Base-by-base conservation (phyloP, 2,888 invertebrate genomes). In the Noctuana brunneofusca region DNA sequence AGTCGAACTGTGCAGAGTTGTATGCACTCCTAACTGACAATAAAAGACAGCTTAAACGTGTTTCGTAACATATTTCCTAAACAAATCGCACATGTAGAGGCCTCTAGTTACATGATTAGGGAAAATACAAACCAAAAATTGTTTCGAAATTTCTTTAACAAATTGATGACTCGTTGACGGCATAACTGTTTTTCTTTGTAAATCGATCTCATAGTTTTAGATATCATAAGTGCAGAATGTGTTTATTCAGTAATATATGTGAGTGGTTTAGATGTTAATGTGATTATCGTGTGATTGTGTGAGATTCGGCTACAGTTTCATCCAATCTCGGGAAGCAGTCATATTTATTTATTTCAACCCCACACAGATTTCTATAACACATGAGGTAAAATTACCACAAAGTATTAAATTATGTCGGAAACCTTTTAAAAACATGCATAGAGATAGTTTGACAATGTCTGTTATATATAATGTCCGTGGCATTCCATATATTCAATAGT, bases 171-270 rank as follows among this genome's bases (percentile, higher is more conserved):
- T 35, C 24, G 14, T 30, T 6, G n/a, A 56, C 16, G 48, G 49
- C 32, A 35, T 41, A 20, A 35, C 41, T 58, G 35, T 52, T 55
- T 41, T 54, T 48, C 22, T 22, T 48, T 43, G 43, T 22, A 16
- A 48, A 52, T 20, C 58, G 58, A 58, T 58, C 58, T 58, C 58
- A 58, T 58, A 58, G 58, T 58, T 50, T 58, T 58, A 58, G 41
- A 58, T 52, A 43, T 18, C 43, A 16, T 43, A 43, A 43, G 43
- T 1, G 43, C 43, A 18, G 43, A 43, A 18, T 18, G 43, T 11
- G 16, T 43, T 11, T 18, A 43, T 43, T 43, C 43, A 11, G 43
- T 43, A 3, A 30, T 41, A 30, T 30, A 41, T 38, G 14, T 38
- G 14, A 14, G 9, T 43, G 43, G 43, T 43, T 43, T 41, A 41